These are phyloP conservation scores for Aphelinus atriplicis DNA, from an alignment of 1,140 invertebrate genomes.

Conservation along the genomic window DNA sequence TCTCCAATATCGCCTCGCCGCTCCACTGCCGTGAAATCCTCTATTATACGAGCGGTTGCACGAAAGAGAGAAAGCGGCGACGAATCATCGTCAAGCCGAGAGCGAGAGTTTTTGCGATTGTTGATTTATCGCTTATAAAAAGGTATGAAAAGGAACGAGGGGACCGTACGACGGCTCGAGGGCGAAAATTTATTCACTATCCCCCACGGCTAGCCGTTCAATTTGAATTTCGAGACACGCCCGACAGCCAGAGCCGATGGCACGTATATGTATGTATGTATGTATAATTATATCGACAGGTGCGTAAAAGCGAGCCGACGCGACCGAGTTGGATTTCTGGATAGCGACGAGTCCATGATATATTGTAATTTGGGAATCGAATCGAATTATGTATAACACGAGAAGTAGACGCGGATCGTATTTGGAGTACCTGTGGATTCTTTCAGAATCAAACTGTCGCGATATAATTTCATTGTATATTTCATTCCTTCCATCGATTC, in stretches of 20 bases:
- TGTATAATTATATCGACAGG: constrained; percentile 13
- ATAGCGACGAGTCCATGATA: too few species aligned
- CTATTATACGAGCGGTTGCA: background rate
- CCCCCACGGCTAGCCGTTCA: background rate
- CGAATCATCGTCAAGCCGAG: constrained; percentile 2
- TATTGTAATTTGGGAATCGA: too few species aligned
- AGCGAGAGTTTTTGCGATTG: constrained; percentile 13
- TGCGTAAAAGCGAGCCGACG: too few species aligned
- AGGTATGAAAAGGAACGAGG: background rate
- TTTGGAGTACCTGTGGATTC: too few species aligned
- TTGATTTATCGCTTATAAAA: background rate
- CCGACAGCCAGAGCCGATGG: too few species aligned
- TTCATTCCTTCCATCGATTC: too few species aligned
- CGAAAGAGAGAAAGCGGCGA: background rate
- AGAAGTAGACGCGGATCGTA: too few species aligned
- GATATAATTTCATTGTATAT: too few species aligned
- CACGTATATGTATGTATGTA: background rate
- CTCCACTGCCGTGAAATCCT: background rate
- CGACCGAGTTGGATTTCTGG: too few species aligned
- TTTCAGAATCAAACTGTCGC: too few species aligned
- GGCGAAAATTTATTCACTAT: constrained; percentile 39
- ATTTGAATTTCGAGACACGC: constrained; percentile 20
- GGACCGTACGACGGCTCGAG: background rate
- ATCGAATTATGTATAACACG: too few species aligned
- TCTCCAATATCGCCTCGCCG: too few species aligned